Evolutionary conservation across 2,888 invertebrate species (phyloP).

Genomic region (Neoascia interrupta): DNA sequence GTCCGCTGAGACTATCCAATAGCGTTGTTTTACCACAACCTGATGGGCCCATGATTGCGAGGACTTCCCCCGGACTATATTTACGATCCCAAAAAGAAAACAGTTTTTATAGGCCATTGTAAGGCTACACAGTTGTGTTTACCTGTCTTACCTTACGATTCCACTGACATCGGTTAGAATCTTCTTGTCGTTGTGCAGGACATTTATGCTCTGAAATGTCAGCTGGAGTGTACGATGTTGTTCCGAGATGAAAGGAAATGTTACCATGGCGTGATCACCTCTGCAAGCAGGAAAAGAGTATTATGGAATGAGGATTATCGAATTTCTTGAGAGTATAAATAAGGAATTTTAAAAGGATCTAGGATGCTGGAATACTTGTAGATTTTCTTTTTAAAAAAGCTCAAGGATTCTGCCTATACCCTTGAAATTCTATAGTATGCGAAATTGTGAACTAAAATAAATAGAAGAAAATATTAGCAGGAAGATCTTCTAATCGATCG

Average conservation of each 20-base stretch:
- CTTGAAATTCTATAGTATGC: too few species aligned
- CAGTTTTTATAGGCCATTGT: constrained; percentile 42
- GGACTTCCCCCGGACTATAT: constrained; percentile 86
- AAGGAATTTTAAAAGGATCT: too few species aligned
- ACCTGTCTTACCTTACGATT: constrained; percentile 80
- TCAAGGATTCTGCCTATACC: too few species aligned
- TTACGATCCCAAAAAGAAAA: constrained; percentile 18
- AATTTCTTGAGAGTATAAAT: too few species aligned
- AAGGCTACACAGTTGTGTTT: constrained; percentile 21
- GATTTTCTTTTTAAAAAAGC: too few species aligned
- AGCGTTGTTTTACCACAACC: constrained; percentile 90
- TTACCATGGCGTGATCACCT: constrained; percentile 82
- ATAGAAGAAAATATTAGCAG: too few species aligned
- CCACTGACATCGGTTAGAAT: constrained; percentile 87
- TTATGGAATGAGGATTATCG: too few species aligned
- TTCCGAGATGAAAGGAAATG: constrained; percentile 83
- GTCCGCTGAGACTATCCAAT: constrained; percentile 87
- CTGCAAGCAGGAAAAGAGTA: constrained; percentile 77
- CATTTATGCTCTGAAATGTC: constrained; percentile 84
- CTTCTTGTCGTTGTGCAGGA: constrained; percentile 81
- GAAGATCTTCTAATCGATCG: too few species aligned
- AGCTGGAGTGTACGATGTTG: constrained; percentile 84
- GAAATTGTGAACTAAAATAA: too few species aligned
- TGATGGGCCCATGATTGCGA: constrained; percentile 91
- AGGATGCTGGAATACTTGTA: too few species aligned